Evolutionary conservation across 64 coral and sea anemone species (phyloP).

Genomic region (Montipora capricornis): DNA sequence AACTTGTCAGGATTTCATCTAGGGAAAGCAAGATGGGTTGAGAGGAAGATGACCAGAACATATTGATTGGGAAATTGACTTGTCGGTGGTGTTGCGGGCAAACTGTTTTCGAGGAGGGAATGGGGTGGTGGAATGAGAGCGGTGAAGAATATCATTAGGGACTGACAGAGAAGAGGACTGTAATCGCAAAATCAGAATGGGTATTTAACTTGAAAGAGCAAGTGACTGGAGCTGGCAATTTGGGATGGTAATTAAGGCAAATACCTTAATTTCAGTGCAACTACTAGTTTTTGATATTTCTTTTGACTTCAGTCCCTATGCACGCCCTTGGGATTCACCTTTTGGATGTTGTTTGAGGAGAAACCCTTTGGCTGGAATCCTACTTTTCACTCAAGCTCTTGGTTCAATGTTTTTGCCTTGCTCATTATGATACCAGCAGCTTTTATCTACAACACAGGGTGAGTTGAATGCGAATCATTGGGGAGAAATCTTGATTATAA

Average conservation of each 20-base stretch:
- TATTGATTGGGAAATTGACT: no score
- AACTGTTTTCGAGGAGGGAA: no score
- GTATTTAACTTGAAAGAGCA: neutral
- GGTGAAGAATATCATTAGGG: no score
- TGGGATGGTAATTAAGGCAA: neutral
- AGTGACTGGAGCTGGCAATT: neutral
- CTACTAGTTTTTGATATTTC: neutral
- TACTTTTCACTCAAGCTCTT: conserved; percentile 70
- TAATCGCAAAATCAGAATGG: no score
- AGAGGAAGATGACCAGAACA: no score
- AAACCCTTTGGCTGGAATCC: conserved; percentile 81
- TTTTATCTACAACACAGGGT: conserved; percentile 97
- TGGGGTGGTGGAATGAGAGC: no score
- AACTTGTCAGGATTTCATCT: no score
- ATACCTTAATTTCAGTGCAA: neutral
- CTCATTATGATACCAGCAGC: conserved; percentile 83
- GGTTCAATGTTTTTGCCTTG: conserved; percentile 77
- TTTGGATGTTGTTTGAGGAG: conserved; percentile 90
- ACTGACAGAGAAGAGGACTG: no score
- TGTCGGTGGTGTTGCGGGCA: no score
- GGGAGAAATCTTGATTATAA: no score
- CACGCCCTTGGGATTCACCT: conserved; percentile 86
- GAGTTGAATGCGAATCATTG: neutral
- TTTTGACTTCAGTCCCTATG: conserved; percentile 73
- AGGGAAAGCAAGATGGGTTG: no score